Evolutionary conservation across 2,888 invertebrate species (phyloP).

Genomic region (Odontothrips loti): DNA sequence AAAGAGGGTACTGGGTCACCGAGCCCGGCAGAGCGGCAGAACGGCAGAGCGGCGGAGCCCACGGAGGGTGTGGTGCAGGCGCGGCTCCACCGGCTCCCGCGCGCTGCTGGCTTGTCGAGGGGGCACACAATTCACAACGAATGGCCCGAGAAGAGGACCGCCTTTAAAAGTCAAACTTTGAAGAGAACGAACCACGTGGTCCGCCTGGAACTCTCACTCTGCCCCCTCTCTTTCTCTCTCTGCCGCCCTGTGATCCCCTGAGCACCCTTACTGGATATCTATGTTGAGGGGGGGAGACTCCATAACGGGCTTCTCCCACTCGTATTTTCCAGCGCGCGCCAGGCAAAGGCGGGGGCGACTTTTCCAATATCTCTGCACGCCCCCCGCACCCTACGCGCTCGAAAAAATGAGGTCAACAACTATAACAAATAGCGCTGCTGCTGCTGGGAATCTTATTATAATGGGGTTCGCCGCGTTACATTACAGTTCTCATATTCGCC

Average conservation of each 20-base stretch:
- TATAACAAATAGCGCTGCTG: too few species aligned
- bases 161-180: constrained; percentile 39
- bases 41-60: too few species aligned
- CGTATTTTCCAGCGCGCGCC: too few species aligned
- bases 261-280: constrained; percentile 1
- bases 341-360: too few species aligned
- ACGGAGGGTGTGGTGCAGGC: constrained; percentile 43
- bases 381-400: too few species aligned
- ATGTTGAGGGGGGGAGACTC: background rate
- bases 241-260: background rate
- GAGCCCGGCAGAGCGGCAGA: too few species aligned
- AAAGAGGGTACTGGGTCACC: constrained; percentile 42
- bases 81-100: constrained; percentile 38
- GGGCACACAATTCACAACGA: constrained; percentile 29
- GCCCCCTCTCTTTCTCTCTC: background rate
- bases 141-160: constrained; percentile 34
- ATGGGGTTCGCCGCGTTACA: too few species aligned
- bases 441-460: too few species aligned
- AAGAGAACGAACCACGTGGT: constrained; percentile 39
- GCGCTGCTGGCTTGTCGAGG: constrained; percentile 31
- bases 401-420: too few species aligned
- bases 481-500: too few species aligned
- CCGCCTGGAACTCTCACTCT: constrained; percentile 36
- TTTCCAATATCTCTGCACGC: background rate
- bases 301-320: too few species aligned